Evolutionary conservation across 2,113 vertebrate species (phyloP).

Genomic region (Onychorhynchus coronatus): DNA sequence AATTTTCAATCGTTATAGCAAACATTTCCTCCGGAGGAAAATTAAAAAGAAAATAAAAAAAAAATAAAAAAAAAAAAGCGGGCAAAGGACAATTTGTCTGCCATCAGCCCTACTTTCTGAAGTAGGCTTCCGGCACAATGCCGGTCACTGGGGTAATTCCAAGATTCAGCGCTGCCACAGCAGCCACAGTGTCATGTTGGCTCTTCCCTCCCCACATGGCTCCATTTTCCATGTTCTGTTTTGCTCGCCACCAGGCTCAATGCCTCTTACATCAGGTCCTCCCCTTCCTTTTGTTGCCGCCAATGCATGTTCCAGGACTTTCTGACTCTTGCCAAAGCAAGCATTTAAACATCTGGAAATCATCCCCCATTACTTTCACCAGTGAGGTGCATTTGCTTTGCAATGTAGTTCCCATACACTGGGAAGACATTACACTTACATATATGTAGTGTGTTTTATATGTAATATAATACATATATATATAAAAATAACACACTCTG

Average conservation of each 20-base stretch:
- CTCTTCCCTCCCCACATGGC: not conserved
- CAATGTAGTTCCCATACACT: not conserved
- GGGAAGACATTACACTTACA: not conserved
- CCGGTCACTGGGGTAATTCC: not conserved
- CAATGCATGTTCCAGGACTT: conserved; percentile 50
- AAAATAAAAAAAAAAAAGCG: not conserved
- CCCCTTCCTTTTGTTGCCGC: conserved; percentile 51
- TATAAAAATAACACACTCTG: not conserved
- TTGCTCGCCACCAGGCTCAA: not conserved
- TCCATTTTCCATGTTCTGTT: conserved; percentile 43
- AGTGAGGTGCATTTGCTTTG: conserved; percentile 37
- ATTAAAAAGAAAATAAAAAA: not conserved
- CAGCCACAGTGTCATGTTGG: not conserved
- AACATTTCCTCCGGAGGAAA: fast-evolving
- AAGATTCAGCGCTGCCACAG: not conserved
- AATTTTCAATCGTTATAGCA: not conserved
- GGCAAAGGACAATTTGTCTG: not conserved
- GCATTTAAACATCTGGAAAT: conserved; percentile 74
- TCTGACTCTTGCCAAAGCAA: conserved; percentile 68
- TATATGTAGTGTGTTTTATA: not conserved
- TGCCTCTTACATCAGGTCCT: conserved; percentile 32
- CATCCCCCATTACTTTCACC: conserved; percentile 56
- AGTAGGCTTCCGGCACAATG: not conserved
- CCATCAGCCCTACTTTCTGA: not conserved
- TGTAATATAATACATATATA: not conserved